Evolutionary conservation across 2,888 invertebrate species (phyloP), one percentile per base, ranked within the genome.

Genomic region (Chrysolina americana): DNA sequence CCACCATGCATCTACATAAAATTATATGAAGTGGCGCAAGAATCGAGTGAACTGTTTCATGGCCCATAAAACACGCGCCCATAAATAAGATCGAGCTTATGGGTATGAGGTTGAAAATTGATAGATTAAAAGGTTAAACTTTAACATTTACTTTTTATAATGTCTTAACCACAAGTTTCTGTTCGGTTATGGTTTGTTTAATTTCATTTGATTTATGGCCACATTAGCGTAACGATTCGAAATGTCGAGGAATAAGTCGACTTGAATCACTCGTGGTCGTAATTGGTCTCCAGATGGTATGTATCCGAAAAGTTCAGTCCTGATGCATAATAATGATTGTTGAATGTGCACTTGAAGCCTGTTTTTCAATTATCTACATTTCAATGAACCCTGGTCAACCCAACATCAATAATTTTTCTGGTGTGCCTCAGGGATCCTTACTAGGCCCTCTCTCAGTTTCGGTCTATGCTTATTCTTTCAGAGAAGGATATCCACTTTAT

Each of bases 51-150:
- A 80, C 75, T 70, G 80, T 80, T 82, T 82, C 80, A 82, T 80
- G 82, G 77, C 50, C 78, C 81, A 82, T 82, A 81, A 82, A 82
- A 72, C 47, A 50, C 65, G 74, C 53, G 75, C 70, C 75, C 78
- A 80, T 79, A 81, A 81, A 81, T 81, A 81, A 80, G 75, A 76
- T 78, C 78, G 74, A 66, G 77, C 73, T 76, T 75, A 78, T 77
- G 76, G 78, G 76, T 78, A 78, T 78, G 80, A 80, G 79, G 80
- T 78, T 80, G 80, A 69, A 78, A 82, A 82, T 81, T 82, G 82
- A 80, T 81, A 81, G 82, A 82, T 82, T 80, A 82, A 81, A 81
- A 80, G 82, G 80, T 81, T 81, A 77, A 80, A 77, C 79, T 78
- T 50, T 78, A 80, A 73, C 79, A 79, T 81, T 82, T 77, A 68